phyloP scores from a whole-genome alignment of 2,888 invertebrate species.

The Epirrhoe tristata region DNA sequence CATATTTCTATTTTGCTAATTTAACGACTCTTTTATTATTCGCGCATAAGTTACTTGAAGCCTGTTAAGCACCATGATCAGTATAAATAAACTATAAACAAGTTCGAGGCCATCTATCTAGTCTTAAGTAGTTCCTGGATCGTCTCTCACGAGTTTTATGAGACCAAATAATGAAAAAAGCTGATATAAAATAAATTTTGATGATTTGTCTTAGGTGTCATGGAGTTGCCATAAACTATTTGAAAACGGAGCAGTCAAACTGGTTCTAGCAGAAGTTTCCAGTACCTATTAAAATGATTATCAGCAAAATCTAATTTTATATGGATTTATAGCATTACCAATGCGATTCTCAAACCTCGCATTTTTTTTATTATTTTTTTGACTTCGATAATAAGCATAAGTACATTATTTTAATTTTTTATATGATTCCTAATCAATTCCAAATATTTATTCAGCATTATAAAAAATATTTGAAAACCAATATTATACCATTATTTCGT shows the following conservation, averaged over 20 bases:
- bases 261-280: slow-evolving; percentile 27
- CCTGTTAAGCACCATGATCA: slow-evolving; percentile 12
- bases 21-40: slow-evolving; percentile 14
- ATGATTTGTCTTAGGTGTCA: slow-evolving; percentile 17
- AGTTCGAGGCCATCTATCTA: slow-evolving; percentile 19
- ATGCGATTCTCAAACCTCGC: not conserved
- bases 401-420: not conserved
- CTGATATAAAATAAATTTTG: slow-evolving; percentile 10
- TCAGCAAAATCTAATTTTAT: slow-evolving; percentile 6
- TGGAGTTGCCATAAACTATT: slow-evolving; percentile 23
- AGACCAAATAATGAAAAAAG: slow-evolving; percentile 17
- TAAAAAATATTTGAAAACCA: not conserved
- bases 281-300: slow-evolving; percentile 16
- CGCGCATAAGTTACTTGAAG: slow-evolving; percentile 1
- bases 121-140: slow-evolving; percentile 28
- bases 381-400: no score
- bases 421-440: not conserved
- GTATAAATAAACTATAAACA: slow-evolving; percentile 17
- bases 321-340: slow-evolving; percentile 22
- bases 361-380: not conserved
- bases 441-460: not conserved
- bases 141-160: slow-evolving; percentile 18
- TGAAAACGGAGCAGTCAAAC: slow-evolving; percentile 28
- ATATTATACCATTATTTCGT: not conserved
- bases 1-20: not conserved